A percentile compares a stretch with the other conserved stretches of the same genome.
These are phyloP conservation scores for Eupsilia transversa DNA, from an alignment of 2,888 invertebrate genomes.

Conservation along the genomic window DNA sequence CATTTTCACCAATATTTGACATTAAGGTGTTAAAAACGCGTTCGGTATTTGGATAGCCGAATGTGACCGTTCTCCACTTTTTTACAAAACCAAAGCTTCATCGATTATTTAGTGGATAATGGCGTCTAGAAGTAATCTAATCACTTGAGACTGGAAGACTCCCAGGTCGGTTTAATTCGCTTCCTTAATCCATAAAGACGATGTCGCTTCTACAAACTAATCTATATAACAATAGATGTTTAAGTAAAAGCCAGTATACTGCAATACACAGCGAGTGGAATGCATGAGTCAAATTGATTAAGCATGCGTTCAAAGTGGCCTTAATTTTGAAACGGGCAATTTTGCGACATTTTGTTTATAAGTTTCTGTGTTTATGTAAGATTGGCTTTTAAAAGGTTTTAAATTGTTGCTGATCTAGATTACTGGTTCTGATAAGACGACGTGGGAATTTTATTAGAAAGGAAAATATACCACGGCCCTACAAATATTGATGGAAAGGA, in stretches of 20 bases:
- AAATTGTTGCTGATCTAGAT: slow-evolving; percentile 15
- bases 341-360: slow-evolving; percentile 58
- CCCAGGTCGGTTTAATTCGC: no score
- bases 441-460: neutral
- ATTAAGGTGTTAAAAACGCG: no score
- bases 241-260: slow-evolving; percentile 60
- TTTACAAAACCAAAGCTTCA: no score
- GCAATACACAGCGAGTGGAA: slow-evolving; percentile 60
- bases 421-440: neutral
- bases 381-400: slow-evolving; percentile 1
- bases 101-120: no score
- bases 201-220: slow-evolving; percentile 49
- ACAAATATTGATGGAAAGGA: neutral
- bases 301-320: slow-evolving; percentile 77
- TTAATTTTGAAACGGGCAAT: slow-evolving; percentile 74
- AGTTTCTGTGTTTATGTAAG: slow-evolving; percentile 9
- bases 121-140: no score
- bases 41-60: no score
- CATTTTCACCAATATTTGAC: no score
- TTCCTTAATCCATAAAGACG: neutral
- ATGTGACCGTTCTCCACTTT: no score
- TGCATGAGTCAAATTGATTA: slow-evolving; percentile 80
- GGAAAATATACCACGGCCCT: neutral
- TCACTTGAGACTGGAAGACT: no score
- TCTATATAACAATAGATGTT: slow-evolving; percentile 56